These are phyloP conservation scores for Leucophenga maculata DNA, from an alignment of 2,888 invertebrate genomes.

Conservation along the genomic window DNA sequence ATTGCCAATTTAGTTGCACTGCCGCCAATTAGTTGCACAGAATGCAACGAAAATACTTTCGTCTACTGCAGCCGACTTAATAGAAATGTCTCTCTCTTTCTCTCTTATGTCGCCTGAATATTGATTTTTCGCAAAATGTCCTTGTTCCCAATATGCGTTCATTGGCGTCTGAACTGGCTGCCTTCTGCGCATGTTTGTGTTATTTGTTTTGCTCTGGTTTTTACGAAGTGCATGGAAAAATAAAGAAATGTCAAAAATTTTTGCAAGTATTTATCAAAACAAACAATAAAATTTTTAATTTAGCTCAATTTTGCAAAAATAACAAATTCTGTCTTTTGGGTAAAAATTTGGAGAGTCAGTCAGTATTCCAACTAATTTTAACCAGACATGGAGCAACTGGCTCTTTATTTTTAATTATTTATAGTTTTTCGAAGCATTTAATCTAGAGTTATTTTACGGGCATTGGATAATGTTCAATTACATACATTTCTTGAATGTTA, in stretches of 20 bases:
- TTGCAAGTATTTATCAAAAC: too few relatives aligned
- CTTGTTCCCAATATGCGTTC: constrained; percentile 66
- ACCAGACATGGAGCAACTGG: too few relatives aligned
- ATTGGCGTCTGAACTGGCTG: constrained; percentile 39
- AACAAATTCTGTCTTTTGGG: too few relatives aligned
- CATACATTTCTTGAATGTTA: too few relatives aligned
- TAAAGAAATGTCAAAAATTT: not conserved
- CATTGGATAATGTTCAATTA: too few relatives aligned
- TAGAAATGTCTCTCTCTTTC: constrained; percentile 41
- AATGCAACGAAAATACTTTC: constrained; percentile 21
- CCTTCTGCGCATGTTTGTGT: not conserved
- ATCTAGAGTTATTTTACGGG: too few relatives aligned
- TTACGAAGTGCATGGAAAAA: not conserved
- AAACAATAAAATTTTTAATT: too few relatives aligned
- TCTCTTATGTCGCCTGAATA: constrained; percentile 37
- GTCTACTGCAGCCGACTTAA: constrained; percentile 27
- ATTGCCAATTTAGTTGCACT: not conserved
- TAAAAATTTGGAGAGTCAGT: too few relatives aligned
- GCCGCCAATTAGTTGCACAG: not conserved
- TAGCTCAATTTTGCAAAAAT: too few relatives aligned
- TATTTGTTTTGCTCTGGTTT: constrained; percentile 24
- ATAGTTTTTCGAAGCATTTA: too few relatives aligned
- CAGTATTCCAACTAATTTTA: too few relatives aligned
- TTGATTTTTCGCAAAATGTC: constrained; percentile 67
- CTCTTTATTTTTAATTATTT: too few relatives aligned